A percentile compares a stretch with the other conserved stretches of the same genome.
phyloP scores from a whole-genome alignment of 2,113 vertebrate genomes.

The Callochromis pleurospilus region DNA sequence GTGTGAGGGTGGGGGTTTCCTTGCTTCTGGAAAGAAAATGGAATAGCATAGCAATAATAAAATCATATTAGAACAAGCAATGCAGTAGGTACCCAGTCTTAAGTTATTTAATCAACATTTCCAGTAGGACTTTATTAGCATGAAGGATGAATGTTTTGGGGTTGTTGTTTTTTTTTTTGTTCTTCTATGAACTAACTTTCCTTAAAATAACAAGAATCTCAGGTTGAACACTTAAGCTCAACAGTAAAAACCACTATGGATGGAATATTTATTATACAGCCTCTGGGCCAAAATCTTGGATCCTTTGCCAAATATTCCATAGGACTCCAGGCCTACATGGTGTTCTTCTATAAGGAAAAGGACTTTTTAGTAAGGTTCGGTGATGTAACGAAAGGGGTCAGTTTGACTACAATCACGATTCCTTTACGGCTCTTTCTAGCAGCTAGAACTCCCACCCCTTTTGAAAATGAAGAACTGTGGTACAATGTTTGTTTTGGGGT shows the following conservation, averaged over 20 bases:
- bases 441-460: slow-evolving; percentile 29
- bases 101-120: slow-evolving; percentile 14
- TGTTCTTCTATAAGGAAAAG: not conserved
- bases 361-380: not conserved
- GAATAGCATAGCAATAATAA: slow-evolving; percentile 64
- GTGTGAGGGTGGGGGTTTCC: slow-evolving; percentile 32
- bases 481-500: not conserved
- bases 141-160: slow-evolving; percentile 38
- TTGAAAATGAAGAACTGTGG: slow-evolving; percentile 40
- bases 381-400: not conserved
- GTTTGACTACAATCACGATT: not conserved
- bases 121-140: not conserved
- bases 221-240: slow-evolving; percentile 36
- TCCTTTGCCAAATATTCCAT: not conserved
- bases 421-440: slow-evolving; percentile 12
- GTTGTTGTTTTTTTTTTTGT: not conserved
- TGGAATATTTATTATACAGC: slow-evolving; percentile 43
- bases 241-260: slow-evolving; percentile 44
- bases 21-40: slow-evolving; percentile 42
- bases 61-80: not conserved
- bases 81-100: slow-evolving; percentile 26
- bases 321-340: not conserved
- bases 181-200: not conserved
- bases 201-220: slow-evolving; percentile 38
- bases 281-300: not conserved